These are phyloP conservation scores for Rhamnusium bicolor DNA, from an alignment of 2,888 invertebrate species.

Conservation along the genomic window DNA sequence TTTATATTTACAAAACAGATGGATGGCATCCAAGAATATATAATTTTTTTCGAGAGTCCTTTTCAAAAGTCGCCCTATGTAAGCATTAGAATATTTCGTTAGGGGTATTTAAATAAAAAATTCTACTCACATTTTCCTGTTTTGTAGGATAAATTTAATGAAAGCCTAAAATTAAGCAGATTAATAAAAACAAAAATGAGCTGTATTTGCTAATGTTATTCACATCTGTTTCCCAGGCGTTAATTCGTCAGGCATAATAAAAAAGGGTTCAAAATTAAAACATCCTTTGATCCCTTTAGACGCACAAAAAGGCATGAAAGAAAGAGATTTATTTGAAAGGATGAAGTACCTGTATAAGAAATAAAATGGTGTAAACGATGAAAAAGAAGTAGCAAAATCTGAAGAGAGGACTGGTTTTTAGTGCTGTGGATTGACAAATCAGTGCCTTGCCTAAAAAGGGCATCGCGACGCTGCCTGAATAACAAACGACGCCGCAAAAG, in stretches of 20 bases:
- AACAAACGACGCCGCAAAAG: conserved; percentile 60
- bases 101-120: not conserved
- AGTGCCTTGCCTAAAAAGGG: conserved; percentile 58
- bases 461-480: conserved; percentile 59
- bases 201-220: conserved; percentile 19
- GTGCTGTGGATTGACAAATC: conserved; percentile 60
- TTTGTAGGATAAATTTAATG: not conserved
- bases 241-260: conserved; percentile 25
- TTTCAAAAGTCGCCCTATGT: no score
- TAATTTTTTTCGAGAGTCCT: no score
- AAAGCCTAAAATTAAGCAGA: conserved; percentile 10
- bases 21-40: no score
- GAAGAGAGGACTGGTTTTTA: conserved; percentile 55
- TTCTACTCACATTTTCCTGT: not conserved
- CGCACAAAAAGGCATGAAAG: conserved; percentile 19
- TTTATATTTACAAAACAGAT: no score
- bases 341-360: conserved; percentile 51
- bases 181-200: conserved; percentile 20
- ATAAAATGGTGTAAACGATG: conserved; percentile 58
- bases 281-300: conserved; percentile 12
- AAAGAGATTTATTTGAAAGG: conserved; percentile 50
- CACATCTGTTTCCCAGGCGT: conserved; percentile 23
- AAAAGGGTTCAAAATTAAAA: conserved; percentile 36
- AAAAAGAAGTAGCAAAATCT: conserved; percentile 56
- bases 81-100: not conserved